Conservation (phyloP, 2,888 invertebrate genomes). For the Phengaris arion region DNA sequence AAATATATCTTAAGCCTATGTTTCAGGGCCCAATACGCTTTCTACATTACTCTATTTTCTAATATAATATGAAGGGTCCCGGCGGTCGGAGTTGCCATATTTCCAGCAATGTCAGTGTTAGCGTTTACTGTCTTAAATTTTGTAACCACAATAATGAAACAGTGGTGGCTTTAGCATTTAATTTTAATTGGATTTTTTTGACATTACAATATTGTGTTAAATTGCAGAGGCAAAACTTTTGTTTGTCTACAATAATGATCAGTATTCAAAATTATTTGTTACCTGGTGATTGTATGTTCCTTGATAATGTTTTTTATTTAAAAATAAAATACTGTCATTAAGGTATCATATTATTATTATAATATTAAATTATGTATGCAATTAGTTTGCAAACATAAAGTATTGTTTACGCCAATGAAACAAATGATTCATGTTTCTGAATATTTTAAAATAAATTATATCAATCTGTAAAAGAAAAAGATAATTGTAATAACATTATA, state of each 20-base stretch:
- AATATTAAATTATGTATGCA: slow-evolving; percentile 33
- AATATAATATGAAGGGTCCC: background rate
- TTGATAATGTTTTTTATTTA: slow-evolving; percentile 72
- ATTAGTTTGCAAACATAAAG: slow-evolving; percentile 32
- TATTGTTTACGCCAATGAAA: slow-evolving; percentile 30
- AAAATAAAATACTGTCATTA: slow-evolving; percentile 70
- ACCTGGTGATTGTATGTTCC: slow-evolving; percentile 54
- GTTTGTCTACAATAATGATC: background rate
- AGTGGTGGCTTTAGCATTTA: slow-evolving; percentile 1
- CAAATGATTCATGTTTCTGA: slow-evolving; percentile 58
- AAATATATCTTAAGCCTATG: slow-evolving; percentile 28
- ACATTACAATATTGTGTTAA: slow-evolving; percentile 8
- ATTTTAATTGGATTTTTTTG: background rate
- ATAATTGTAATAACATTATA: slow-evolving; percentile 73
- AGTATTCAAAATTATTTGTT: slow-evolving; percentile 23
- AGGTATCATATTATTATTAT: slow-evolving; percentile 60
- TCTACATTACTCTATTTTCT: slow-evolving; percentile 19
- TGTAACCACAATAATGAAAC: slow-evolving; percentile 6
- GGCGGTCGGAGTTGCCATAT: slow-evolving; percentile 18
- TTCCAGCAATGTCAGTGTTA: slow-evolving; percentile 14
- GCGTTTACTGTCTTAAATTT: slow-evolving; percentile 3
- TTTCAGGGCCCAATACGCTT: slow-evolving; percentile 30
- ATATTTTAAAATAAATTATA: slow-evolving; percentile 51
- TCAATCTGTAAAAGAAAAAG: slow-evolving; percentile 63
- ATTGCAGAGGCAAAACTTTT: background rate